These are phyloP conservation scores for Scopus umbretta DNA, from an alignment of 2,113 vertebrate species.

Conservation along the genomic window DNA sequence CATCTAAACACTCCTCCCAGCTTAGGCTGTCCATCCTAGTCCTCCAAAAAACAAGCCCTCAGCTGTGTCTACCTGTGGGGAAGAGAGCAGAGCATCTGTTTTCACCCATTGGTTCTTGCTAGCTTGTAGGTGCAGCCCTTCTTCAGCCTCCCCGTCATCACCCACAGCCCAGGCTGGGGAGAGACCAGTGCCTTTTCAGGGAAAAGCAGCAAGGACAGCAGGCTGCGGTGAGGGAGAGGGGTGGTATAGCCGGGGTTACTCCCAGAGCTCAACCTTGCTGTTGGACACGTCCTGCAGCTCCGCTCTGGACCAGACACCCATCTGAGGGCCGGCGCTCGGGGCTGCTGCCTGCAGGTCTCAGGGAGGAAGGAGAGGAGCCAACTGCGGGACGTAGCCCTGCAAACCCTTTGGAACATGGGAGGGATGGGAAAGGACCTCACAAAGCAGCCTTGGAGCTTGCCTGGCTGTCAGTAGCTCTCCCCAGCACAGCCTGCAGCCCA, in stretches of 20 bases:
- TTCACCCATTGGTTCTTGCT: not conserved
- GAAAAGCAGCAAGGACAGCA: not conserved
- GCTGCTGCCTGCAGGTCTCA: accelerated
- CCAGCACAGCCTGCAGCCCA: not conserved
- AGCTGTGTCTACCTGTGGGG: not conserved
- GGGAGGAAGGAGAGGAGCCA: not conserved
- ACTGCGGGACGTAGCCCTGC: accelerated
- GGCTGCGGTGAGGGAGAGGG: not conserved
- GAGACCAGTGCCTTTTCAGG: not conserved
- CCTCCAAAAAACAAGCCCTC: not conserved
- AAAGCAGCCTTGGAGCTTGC: not conserved
- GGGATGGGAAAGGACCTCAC: not conserved
- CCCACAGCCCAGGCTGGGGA: not conserved
- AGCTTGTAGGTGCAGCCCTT: not conserved
- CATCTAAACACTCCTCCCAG: not conserved
- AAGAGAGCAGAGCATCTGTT: not conserved
- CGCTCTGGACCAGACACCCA: not conserved
- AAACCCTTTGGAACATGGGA: accelerated
- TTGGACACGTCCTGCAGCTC: not conserved
- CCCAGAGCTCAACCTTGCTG: not conserved
- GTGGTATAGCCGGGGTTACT: not conserved
- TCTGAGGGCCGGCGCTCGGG: accelerated
- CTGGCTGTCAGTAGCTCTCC: not conserved
- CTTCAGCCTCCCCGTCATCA: not conserved
- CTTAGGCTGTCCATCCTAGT: not conserved